Evolutionary conservation across 2,888 invertebrate species (phyloP), one percentile per base, ranked within the genome.

Genomic region (Leucania comma): DNA sequence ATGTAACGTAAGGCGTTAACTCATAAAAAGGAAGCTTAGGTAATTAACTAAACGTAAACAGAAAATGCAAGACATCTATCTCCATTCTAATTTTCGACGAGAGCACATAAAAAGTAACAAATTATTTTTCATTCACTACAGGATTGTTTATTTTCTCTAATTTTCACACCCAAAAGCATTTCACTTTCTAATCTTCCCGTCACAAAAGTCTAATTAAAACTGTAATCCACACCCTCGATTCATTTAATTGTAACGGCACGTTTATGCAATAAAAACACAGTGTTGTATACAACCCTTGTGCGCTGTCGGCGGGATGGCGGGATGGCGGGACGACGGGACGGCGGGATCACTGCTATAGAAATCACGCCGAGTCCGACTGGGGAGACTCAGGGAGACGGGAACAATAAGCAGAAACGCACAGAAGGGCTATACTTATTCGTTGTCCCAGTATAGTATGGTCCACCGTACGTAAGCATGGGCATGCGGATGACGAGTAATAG

Each of bases 181-280:
- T 72, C 4, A 62, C 62, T 20, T 32, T 72, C 14, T 53, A 62
- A 76, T 69, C 60, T 64, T 22, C 17, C 17, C 1, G 62, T 82
- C 38, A 72, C 82, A 78, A 82, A 82, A 56, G 60, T 68, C 68
- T 83, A 83, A 83, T 83, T 83, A 83, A 80, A 83, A 85, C 46
- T 63, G 81, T 74, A 61, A 85, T 64, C 57, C 70, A 72, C 72
- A 76, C 86, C 81, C 83, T 68, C 74, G 59, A 81, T 85, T 73
- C 72, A 68, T 42, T 81, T 83, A 85, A 84, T 79, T 83, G 84
- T 85, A 71, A 77, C 72, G 79, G 79, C 84, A 74, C 84, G 86
- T 81, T 83, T 75, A 83, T 73, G 77, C 82, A 83, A 85, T 85
- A 86, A 85, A 85, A 87, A 82, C 81, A 84, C 75, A 80, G 73